Base-by-base conservation (phyloP, 2,797 vertebrate species). In the Delichon dasypus region DNA sequence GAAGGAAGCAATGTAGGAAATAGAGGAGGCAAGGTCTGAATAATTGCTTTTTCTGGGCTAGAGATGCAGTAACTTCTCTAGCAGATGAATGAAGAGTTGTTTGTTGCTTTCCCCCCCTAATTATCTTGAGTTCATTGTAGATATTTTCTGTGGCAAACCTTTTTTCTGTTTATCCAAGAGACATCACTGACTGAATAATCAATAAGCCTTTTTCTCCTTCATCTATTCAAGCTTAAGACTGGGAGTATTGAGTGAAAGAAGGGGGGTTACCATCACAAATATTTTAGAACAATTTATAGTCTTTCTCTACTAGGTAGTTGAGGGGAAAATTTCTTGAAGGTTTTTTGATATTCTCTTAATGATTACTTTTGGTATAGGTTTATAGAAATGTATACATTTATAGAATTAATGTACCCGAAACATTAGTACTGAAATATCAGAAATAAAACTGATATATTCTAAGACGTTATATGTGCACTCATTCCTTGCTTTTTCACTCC, bases 121-220 rank as follows among this genome's bases (percentile, higher is more conserved):
- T 97, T 94, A 94, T 94, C 83, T 93, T 70, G 85, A 94, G 79
- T 95, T 94, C 89, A 93, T 96, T 96, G 90, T 95, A 80, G 80
- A 79, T 92, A 60, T 74, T 96, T 96, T 95, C 94, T 95, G 86
- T 91, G 91, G 54, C 73, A 85, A 96, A 85, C 67, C 70, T 95
- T 96, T 95, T 83, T 70, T 87, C 84, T 95, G 71, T 97, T 95
- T 96, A 96, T 94, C 83, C 90, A 70, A 87, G 88, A 93, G 87
- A 92, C 93, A 95, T 89, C 84, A 89, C 82, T 91, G 91, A 34
- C 89, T 93, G 93, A 96, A 94, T 95, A 93, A 97, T 96, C 95
- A 97, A 93, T 95, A 95, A 85, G 75, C 67, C 64, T 85, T 93
- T 95, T 88, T 67, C 84, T 86, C 64, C 90, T 91, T 97, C 91